phyloP scores from a whole-genome alignment of 2,113 vertebrate genomes.

The Alligator sinensis region DNA sequence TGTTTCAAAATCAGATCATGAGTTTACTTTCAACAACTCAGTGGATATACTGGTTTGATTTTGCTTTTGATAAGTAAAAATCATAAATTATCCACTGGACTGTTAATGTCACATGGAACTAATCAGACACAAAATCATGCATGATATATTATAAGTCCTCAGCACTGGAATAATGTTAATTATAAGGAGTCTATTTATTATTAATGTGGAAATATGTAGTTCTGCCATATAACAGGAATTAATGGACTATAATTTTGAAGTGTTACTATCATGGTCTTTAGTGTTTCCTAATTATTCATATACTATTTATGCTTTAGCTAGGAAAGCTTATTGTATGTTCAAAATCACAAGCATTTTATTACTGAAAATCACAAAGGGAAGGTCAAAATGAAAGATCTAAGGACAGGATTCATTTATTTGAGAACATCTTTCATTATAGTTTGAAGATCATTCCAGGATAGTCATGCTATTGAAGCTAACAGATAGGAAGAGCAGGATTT shows the following conservation, averaged over 20 bases:
- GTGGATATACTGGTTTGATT: neutral
- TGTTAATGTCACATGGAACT: conserved; percentile 29
- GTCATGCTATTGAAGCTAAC: neutral
- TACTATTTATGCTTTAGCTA: conserved; percentile 27
- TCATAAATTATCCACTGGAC: conserved; percentile 16
- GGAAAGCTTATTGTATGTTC: conserved; percentile 32
- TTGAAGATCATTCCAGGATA: neutral
- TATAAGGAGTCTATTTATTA: conserved; percentile 58
- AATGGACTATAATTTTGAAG: conserved; percentile 66
- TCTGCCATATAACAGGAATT: conserved; percentile 29
- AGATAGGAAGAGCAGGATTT: neutral
- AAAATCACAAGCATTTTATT: neutral
- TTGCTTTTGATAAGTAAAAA: conserved; percentile 23
- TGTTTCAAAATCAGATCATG: conserved; percentile 15
- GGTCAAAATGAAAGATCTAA: conserved; percentile 6
- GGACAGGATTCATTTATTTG: neutral
- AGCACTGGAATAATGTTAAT: conserved; percentile 56
- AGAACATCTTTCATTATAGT: neutral
- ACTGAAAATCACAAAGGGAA: conserved; percentile 23
- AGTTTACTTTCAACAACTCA: conserved; percentile 28
- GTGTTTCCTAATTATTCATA: conserved; percentile 55
- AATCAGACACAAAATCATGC: conserved; percentile 32
- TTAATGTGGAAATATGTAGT: conserved; percentile 12
- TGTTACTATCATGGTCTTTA: conserved; percentile 49
- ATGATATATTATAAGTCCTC: conserved; percentile 18